A percentile compares a stretch with the other conserved stretches of the same genome.
Conservation (phyloP, 1,140 invertebrate genomes). For the Lepidurus arcticus region DNA sequence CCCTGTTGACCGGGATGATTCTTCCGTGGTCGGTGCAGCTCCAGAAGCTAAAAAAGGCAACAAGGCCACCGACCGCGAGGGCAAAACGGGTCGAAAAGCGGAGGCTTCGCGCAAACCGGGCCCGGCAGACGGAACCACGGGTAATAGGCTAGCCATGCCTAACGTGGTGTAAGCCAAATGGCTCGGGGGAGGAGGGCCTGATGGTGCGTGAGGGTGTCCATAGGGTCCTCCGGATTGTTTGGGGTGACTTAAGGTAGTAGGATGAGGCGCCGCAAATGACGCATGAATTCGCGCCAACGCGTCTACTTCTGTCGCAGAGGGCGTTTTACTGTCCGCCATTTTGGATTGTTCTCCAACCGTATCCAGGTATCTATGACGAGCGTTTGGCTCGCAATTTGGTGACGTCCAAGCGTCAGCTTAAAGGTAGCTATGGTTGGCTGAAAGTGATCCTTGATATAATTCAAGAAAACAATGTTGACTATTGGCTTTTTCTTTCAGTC, state of each 20-base stretch:
- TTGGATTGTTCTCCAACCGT: background rate
- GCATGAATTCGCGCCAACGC: background rate
- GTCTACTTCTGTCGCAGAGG: background rate
- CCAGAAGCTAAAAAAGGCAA: constrained; percentile 25
- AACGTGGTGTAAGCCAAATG: background rate
- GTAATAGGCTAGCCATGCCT: constrained; percentile 1
- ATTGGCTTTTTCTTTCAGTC: no score
- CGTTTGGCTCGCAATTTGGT: background rate
- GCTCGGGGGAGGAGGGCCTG: background rate
- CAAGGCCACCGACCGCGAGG: constrained; percentile 53
- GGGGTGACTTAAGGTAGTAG: constrained; percentile 1
- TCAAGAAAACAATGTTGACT: no score
- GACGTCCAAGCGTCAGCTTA: background rate
- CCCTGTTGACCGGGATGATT: constrained; percentile 5
- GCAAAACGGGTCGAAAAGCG: constrained; percentile 75
- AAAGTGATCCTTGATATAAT: no score
- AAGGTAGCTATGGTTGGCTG: no score
- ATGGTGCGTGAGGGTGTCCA: background rate
- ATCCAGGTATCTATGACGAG: background rate
- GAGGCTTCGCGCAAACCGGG: constrained; percentile 54
- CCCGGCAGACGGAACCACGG: constrained; percentile 17
- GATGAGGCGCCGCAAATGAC: background rate
- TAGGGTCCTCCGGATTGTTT: constrained; percentile 9
- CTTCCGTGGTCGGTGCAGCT: constrained; percentile 41
- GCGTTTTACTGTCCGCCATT: constrained; percentile 3